Conservation (phyloP, 2,888 invertebrate genomes). For the Terebella lapidaria region DNA sequence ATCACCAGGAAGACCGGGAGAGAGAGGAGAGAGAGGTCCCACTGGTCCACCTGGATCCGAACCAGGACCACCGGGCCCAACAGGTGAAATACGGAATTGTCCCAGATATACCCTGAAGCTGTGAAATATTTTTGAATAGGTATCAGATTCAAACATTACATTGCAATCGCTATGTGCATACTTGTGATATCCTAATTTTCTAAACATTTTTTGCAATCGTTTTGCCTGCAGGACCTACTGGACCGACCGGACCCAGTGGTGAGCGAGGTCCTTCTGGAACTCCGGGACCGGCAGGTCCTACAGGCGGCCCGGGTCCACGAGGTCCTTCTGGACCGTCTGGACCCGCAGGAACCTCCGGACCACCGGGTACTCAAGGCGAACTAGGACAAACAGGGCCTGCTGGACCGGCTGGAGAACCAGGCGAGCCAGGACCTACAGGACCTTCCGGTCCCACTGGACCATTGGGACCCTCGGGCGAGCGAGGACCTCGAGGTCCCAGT, state of each 20-base stretch:
- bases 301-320: constrained; percentile 9
- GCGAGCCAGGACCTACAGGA: constrained; percentile 13
- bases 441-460: constrained; percentile 12
- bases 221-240: constrained; percentile 19
- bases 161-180: no score
- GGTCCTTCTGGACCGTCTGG: constrained; percentile 8
- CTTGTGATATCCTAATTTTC: no score
- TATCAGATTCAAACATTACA: neutral
- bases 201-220: no score
- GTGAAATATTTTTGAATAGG: neutral
- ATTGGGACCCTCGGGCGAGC: constrained; percentile 8
- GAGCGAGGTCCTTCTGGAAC: constrained; percentile 20
- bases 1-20: constrained; percentile 16
- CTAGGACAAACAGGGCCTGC: constrained; percentile 18
- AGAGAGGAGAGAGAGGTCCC: constrained; percentile 16
- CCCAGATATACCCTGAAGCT: no score
- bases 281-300: constrained; percentile 8
- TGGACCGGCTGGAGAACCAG: constrained; percentile 15
- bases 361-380: constrained; percentile 9
- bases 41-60: constrained; percentile 21
- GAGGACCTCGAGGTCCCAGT: constrained; percentile 6
- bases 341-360: constrained; percentile 2
- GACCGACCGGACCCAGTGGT: constrained; percentile 16
- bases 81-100: constrained; percentile 5
- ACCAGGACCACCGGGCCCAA: constrained; percentile 15